Evolutionary conservation across 2,888 invertebrate species (phyloP).

Genomic region (Torymus aiolomorphi): DNA sequence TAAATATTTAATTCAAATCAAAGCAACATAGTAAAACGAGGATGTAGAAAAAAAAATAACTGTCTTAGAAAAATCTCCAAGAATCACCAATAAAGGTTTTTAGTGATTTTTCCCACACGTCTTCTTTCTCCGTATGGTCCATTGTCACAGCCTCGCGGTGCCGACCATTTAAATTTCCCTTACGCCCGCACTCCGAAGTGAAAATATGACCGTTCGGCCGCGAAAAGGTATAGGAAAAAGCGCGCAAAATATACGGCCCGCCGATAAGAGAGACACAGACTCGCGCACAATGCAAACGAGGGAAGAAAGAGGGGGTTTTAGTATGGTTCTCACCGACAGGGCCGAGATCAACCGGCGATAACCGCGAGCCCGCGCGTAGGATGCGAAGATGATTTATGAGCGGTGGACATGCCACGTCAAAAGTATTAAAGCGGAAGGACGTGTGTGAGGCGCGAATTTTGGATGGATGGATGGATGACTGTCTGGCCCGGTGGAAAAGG

Average conservation of each 20-base stretch:
- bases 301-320: no score
- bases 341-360: constrained; percentile 60
- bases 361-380: constrained; percentile 49
- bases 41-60: no score
- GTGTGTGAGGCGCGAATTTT: neutral
- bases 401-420: constrained; percentile 66
- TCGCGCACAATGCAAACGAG: constrained; percentile 23
- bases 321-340: constrained; percentile 61
- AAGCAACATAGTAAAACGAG: no score
- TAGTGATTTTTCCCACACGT: no score
- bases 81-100: no score
- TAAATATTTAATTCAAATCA: no score
- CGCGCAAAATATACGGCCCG: constrained; percentile 24
- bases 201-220: neutral
- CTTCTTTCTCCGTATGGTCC: no score
- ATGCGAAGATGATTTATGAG: constrained; percentile 71
- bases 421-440: neutral
- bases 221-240: no score
- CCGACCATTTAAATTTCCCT: constrained; percentile 12
- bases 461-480: no score
- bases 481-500: no score
- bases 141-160: no score
- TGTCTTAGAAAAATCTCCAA: no score
- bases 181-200: neutral
- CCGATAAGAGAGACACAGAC: constrained; percentile 26